phyloP scores from a whole-genome alignment of 2,888 invertebrate species.

The Oxyteleia sp. region DNA sequence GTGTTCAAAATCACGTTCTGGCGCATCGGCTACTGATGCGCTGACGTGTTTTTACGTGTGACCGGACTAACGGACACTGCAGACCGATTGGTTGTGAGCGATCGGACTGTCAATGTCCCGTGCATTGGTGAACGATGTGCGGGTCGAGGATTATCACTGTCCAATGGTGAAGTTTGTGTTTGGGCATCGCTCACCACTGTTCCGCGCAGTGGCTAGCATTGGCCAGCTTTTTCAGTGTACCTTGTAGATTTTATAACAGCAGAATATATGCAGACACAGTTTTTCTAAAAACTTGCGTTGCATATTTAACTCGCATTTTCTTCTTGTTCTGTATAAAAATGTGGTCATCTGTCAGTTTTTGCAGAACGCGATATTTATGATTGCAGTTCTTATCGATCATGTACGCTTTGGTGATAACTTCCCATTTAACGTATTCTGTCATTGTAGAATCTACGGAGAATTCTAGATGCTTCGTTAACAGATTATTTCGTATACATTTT shows the following conservation, averaged over 20 bases:
- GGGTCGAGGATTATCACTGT: no score
- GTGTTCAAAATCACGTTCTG: no score
- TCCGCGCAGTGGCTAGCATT: no score
- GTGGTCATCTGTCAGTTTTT: slow-evolving; percentile 55
- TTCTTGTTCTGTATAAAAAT: slow-evolving; percentile 21
- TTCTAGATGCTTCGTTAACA: slow-evolving; percentile 10
- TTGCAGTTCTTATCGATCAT: slow-evolving; percentile 25
- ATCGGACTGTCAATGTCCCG: no score
- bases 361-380: slow-evolving; percentile 6
- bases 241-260: slow-evolving; percentile 7
- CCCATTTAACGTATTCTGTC: slow-evolving; percentile 21
- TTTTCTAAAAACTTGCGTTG: slow-evolving; percentile 51
- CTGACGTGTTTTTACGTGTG: no score
- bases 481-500: slow-evolving; percentile 30
- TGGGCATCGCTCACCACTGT: no score
- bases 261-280: slow-evolving; percentile 32
- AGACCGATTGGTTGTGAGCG: no score
- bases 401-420: background rate
- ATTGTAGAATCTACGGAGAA: background rate
- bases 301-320: slow-evolving; percentile 61
- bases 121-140: no score
- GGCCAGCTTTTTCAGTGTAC: no score
- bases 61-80: no score
- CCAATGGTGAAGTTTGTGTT: no score
- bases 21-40: no score